These are phyloP conservation scores for Erithacus rubecula DNA, from an alignment of 2,797 vertebrate species.

Conservation along the genomic window DNA sequence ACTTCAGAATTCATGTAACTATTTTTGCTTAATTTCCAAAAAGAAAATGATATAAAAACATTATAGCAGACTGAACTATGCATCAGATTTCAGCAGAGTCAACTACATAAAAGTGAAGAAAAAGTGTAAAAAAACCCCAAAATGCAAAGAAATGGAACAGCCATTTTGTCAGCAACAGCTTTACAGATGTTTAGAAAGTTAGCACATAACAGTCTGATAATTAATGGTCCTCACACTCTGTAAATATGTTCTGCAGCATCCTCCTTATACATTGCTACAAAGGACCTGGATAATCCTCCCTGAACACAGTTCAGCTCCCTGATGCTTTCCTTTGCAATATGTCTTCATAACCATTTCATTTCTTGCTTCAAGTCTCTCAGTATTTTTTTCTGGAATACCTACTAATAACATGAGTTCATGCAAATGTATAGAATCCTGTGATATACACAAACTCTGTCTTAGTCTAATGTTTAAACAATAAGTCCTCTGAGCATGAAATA, in stretches of 20 bases:
- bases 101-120: background rate
- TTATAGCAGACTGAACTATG: background rate
- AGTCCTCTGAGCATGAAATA: background rate
- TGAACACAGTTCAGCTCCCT: background rate
- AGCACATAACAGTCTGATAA: background rate
- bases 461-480: background rate
- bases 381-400: background rate
- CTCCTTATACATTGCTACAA: background rate
- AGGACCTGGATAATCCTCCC: background rate
- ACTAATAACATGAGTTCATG: background rate
- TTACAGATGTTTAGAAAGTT: background rate
- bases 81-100: background rate
- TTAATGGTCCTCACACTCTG: background rate
- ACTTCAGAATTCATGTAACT: background rate
- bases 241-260: background rate
- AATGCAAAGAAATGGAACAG: background rate
- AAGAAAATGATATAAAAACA: background rate
- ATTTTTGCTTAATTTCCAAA: background rate
- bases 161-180: background rate
- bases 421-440: background rate
- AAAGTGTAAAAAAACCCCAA: rapidly evolving
- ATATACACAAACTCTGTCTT: background rate
- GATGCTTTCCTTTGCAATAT: background rate
- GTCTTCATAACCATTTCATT: background rate
- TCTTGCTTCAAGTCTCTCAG: background rate